phyloP scores from a whole-genome alignment of 2,113 vertebrate genomes.

The Sarotherodon lohbergeri region DNA sequence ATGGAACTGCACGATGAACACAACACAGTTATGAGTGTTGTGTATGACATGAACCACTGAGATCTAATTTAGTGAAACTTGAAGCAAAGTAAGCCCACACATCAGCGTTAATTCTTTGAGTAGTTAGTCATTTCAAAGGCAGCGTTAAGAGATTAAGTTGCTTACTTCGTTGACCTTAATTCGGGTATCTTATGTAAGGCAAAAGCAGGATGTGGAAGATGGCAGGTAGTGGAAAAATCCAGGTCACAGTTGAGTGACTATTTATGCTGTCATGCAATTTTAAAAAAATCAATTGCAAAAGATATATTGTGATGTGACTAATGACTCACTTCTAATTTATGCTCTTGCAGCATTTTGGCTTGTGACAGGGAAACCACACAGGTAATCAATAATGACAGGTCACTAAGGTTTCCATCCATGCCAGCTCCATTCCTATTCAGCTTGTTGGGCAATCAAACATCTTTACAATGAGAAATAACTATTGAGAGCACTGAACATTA shows the following conservation, averaged over 20 bases:
- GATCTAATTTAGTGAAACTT: background rate
- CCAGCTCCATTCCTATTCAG: background rate
- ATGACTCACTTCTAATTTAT: background rate
- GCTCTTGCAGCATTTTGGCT: background rate
- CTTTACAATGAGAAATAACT: background rate
- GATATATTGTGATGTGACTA: background rate
- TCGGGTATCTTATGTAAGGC: background rate
- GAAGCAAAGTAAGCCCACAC: background rate
- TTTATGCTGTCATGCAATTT: background rate
- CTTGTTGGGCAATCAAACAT: background rate
- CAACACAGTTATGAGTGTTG: background rate
- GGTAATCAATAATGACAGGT: background rate
- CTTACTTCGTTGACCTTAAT: background rate
- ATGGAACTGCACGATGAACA: background rate
- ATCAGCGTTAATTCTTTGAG: background rate
- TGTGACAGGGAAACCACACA: background rate
- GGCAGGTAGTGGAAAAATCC: background rate
- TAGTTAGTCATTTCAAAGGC: background rate
- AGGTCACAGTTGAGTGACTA: background rate
- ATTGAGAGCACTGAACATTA: background rate
- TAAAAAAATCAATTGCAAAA: background rate
- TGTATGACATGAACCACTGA: background rate
- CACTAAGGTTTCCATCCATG: background rate
- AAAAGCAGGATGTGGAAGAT: background rate
- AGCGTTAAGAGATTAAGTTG: background rate